These are phyloP conservation scores for Tethea ocularis DNA, from an alignment of 2,888 invertebrate species.

Conservation along the genomic window DNA sequence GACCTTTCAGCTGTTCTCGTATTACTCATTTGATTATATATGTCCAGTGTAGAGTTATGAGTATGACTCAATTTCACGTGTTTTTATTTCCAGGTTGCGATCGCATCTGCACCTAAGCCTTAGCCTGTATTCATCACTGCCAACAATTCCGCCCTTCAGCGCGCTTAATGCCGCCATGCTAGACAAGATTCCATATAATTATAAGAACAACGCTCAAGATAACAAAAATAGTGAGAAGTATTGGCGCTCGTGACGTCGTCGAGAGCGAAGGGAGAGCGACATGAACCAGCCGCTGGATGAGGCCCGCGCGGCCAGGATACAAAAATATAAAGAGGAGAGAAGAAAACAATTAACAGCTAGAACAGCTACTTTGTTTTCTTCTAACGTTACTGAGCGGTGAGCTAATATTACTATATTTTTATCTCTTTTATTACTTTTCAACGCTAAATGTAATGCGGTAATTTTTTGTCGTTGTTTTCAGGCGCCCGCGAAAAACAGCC, in stretches of 20 bases:
- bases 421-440: background rate
- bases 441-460: background rate
- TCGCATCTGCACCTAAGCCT: constrained; percentile 55
- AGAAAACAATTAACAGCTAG: constrained; percentile 87
- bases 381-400: constrained; percentile 84
- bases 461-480: constrained; percentile 46
- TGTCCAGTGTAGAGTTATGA: constrained; percentile 25
- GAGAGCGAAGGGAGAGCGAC: constrained; percentile 42
- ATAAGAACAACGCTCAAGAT: constrained; percentile 52
- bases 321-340: constrained; percentile 89
- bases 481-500: constrained; percentile 60
- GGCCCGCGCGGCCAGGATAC: constrained; percentile 85
- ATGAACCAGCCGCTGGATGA: constrained; percentile 77
- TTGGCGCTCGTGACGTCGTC: constrained; percentile 67
- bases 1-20: constrained; percentile 38
- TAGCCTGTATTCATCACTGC: constrained; percentile 75
- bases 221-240: constrained; percentile 47
- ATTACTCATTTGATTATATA: constrained; percentile 40
- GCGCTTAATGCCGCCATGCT: constrained; percentile 78
- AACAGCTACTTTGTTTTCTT: constrained; percentile 84
- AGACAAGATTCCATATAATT: constrained; percentile 59
- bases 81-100: constrained; percentile 63
- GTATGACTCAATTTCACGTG: constrained; percentile 34
- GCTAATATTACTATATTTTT: constrained; percentile 16
- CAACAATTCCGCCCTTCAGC: constrained; percentile 74